Evolutionary conservation across 92 coral and sea anemone species (phyloP).

Genomic region (Hydrozoanthus gracilis): DNA sequence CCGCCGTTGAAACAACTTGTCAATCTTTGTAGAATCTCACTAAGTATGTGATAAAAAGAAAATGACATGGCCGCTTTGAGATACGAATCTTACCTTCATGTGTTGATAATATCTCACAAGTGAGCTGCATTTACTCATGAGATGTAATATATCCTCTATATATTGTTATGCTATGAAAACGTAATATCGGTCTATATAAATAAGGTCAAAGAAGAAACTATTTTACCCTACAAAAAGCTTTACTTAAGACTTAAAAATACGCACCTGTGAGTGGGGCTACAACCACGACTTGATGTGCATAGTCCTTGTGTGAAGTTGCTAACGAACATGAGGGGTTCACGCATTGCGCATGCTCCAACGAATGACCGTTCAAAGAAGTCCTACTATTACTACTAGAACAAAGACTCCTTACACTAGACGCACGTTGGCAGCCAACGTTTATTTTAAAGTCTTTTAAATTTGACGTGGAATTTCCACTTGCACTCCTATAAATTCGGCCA

Average conservation of each 20-base stretch:
- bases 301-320: slow-evolving; percentile 51
- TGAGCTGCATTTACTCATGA: too few relatives aligned
- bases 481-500: neutral
- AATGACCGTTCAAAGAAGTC: slow-evolving; percentile 25
- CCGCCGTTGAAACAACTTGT: too few relatives aligned
- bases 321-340: neutral
- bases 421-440: slow-evolving; percentile 40
- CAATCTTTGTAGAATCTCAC: too few relatives aligned
- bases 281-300: slow-evolving; percentile 86
- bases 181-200: too few relatives aligned
- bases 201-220: too few relatives aligned
- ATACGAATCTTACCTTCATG: too few relatives aligned
- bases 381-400: slow-evolving; percentile 35
- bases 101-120: too few relatives aligned
- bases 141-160: too few relatives aligned
- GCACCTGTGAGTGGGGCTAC: slow-evolving; percentile 89
- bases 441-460: slow-evolving; percentile 11
- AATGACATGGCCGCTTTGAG: too few relatives aligned
- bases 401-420: slow-evolving; percentile 19
- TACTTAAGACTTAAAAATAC: neutral
- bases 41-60: too few relatives aligned
- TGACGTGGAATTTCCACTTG: slow-evolving; percentile 7
- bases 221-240: neutral
- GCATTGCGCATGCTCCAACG: neutral
- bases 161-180: too few relatives aligned